Evolutionary conservation across 2,113 vertebrate species (phyloP).

Genomic region (Microcebus tavaratra): DNA sequence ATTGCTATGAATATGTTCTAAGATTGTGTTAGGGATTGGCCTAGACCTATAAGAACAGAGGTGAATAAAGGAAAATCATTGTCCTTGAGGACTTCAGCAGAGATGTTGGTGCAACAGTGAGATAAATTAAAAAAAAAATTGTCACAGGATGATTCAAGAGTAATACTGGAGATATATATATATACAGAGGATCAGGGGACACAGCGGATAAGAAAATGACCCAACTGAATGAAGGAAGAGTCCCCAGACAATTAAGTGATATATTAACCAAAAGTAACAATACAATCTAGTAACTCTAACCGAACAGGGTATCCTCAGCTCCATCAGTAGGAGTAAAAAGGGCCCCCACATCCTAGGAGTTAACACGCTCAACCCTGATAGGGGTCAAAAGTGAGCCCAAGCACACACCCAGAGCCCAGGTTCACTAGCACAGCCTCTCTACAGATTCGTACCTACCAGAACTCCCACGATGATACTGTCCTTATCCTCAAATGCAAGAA

Average conservation of each 20-base stretch:
- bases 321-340: not conserved
- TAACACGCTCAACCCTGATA: not conserved
- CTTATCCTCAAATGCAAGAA: not conserved
- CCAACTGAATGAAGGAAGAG: not conserved
- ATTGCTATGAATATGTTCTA: not conserved
- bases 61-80: not conserved
- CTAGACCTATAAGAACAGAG: not conserved
- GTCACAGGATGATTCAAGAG: not conserved
- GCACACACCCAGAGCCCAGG: not conserved
- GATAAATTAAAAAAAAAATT: not conserved
- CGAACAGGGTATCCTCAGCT: not conserved
- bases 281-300: not conserved
- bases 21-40: not conserved
- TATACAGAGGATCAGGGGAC: too few species aligned
- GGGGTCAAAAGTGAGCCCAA: not conserved
- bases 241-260: not conserved
- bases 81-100: not conserved
- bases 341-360: accelerated
- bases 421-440: not conserved
- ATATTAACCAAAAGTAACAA: not conserved
- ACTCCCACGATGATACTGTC: not conserved
- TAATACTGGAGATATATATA: not conserved
- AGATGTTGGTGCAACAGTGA: not conserved
- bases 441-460: not conserved
- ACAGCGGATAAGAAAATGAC: not conserved